Evolutionary conservation across 1,140 invertebrate genomes (phyloP), one percentile per base, ranked within the genome.

Genomic region (Trinorchestia longiramus): DNA sequence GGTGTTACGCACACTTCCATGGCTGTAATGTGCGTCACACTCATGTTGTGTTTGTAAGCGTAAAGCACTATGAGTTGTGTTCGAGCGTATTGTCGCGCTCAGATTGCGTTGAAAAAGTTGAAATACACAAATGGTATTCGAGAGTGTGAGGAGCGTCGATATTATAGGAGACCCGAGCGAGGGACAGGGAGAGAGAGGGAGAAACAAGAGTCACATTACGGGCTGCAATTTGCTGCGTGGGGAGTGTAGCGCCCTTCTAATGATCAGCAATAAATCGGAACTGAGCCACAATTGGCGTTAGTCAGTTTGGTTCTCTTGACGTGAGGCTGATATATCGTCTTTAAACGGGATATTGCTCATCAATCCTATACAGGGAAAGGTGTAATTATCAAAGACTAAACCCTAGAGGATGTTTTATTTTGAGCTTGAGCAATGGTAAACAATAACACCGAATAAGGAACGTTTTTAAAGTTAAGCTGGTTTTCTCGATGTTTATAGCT

Each of bases 181-280:
- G 62, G 36, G 62, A 77, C 11, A 77, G 28, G 36, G 8, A 77
- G 28, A 36, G 62, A 77, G 62, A 77, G 62, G 28, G 62, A 77
- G 62, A 19, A 28, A 77, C 15, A 28, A 77, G 62, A 77, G 62
- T 77, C 62, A 36, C 62, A 77, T 77, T 77, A 77, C 62, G 15
- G 36, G 62, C 8, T 77, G 62, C 62, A 77, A 77, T 77, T 77
- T 77, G 62, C 62, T 3, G 62, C 62, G 62, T 28, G 6, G 62
- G 28, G 62, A 77, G 62, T 77, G 62, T 28, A 36, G 62, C 62
- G 62, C 36, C 62, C 15, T 28, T 77, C 62, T 77, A 77, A 77
- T 77, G 62, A 77, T 77, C 62, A 77, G 62, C 62, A 77, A 77
- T 77, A 77, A 77, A 77, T 77, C 62, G 62, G 62, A 77, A 77